Conservation (phyloP, 23 tunicate species). For the Oikopleura dioica region DNA sequence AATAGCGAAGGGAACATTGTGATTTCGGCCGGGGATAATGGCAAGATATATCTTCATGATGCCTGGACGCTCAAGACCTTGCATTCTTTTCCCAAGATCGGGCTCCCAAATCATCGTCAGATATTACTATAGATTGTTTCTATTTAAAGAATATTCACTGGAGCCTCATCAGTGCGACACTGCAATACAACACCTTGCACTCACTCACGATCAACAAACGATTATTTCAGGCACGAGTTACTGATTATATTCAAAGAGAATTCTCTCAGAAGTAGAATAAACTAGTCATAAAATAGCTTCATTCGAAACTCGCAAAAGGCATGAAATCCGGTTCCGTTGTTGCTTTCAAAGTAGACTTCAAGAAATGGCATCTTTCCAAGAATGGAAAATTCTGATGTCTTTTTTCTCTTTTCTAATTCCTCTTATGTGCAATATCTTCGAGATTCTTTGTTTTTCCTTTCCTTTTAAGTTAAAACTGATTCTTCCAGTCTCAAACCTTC, state of each 20-base stretch:
- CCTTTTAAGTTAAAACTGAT: too few species aligned
- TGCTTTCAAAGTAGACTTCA: conserved; percentile 75
- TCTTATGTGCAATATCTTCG: too few species aligned
- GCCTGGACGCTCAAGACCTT: neutral
- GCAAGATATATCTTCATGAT: neutral
- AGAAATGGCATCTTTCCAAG: conserved; percentile 33
- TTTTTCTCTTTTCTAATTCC: too few species aligned
- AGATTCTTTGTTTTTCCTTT: too few species aligned
- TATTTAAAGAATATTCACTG: conserved; percentile 14
- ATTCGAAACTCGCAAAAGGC: too few species aligned
- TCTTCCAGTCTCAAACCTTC: too few species aligned
- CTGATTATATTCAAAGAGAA: too few species aligned
- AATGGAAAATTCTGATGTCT: too few species aligned
- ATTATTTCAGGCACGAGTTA: conserved; percentile 26
- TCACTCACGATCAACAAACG: neutral
- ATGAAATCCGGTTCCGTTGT: conserved; percentile 84
- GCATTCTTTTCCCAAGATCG: neutral
- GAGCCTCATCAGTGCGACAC: conserved; percentile 22
- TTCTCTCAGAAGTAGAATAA: too few species aligned
- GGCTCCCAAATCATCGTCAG: neutral
- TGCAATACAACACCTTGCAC: neutral
- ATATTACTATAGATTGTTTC: neutral
- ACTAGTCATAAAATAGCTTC: too few species aligned
- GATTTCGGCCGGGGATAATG: neutral
- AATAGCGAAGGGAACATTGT: neutral